These are phyloP conservation scores for Hyla sarda DNA, from an alignment of 2,113 vertebrate species.

Conservation along the genomic window DNA sequence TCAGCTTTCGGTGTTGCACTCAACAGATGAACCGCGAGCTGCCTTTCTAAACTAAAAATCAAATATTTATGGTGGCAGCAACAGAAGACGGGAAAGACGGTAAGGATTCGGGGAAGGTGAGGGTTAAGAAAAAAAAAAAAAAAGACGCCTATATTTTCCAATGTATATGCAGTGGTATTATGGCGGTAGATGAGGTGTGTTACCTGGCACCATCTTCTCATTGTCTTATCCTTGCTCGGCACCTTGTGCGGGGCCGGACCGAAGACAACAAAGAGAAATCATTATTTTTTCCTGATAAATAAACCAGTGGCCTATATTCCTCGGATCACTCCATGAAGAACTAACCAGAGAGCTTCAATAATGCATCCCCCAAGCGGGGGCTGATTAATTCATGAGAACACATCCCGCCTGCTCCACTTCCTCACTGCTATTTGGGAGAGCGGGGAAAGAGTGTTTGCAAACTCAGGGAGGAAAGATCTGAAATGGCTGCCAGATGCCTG, in stretches of 20 bases:
- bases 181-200: background rate
- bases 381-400: conserved; percentile 60
- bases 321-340: conserved; percentile 73
- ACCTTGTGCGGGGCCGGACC: conserved; percentile 23
- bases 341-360: conserved; percentile 60
- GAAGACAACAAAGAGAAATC: conserved; percentile 69
- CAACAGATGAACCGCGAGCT: background rate
- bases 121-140: conserved; percentile 32
- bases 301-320: conserved; percentile 84
- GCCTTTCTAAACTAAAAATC: conserved; percentile 28
- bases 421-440: conserved; percentile 55
- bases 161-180: background rate
- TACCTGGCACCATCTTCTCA: conserved; percentile 5
- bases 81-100: background rate
- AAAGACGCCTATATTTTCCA: background rate
- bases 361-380: conserved; percentile 56
- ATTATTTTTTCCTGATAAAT: conserved; percentile 86
- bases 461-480: conserved; percentile 47
- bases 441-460: conserved; percentile 31
- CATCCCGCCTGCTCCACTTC: conserved; percentile 56
- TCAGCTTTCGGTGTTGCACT: conserved; percentile 28
- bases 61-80: conserved; percentile 32
- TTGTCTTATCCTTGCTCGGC: conserved; percentile 17
- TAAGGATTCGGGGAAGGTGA: background rate
- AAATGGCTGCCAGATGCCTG: conserved; percentile 69